Percentiles rank a stretch among this genome's conserved stretches.
These are phyloP conservation scores for Toxotes chatareus DNA, from an alignment of 2,113 vertebrate genomes.

Conservation along the genomic window DNA sequence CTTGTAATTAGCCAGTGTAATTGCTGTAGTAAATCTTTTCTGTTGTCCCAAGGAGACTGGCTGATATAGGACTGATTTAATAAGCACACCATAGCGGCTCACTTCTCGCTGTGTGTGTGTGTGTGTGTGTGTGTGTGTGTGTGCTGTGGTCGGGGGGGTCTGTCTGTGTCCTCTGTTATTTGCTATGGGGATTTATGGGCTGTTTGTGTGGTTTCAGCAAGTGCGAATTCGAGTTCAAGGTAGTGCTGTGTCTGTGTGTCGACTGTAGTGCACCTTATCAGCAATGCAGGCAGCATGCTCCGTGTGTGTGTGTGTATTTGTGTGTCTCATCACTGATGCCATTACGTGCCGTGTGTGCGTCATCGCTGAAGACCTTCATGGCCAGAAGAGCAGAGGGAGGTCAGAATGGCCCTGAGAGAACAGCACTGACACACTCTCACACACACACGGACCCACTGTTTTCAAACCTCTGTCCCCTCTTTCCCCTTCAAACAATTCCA, in stretches of 20 bases:
- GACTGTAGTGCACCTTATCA: constrained; percentile 78
- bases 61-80: constrained; percentile 87
- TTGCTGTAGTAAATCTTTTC: constrained; percentile 87
- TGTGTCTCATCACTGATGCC: constrained; percentile 72
- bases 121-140: constrained; percentile 42
- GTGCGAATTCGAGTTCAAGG: constrained; percentile 80
- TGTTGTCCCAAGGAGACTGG: constrained; percentile 83
- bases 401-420: constrained; percentile 79
- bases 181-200: constrained; percentile 80
- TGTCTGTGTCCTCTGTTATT: constrained; percentile 77
- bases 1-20: constrained; percentile 86
- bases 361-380: constrained; percentile 81
- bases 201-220: constrained; percentile 82
- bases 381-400: constrained; percentile 81
- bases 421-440: constrained; percentile 36
- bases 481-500: constrained; percentile 3
- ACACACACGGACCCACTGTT: constrained; percentile 19
- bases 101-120: constrained; percentile 61
- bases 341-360: constrained; percentile 77
- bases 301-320: constrained; percentile 49
- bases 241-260: constrained; percentile 74
- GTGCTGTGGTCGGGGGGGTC: constrained; percentile 16
- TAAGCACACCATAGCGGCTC: constrained; percentile 79
- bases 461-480: constrained; percentile 1
- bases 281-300: constrained; percentile 75